Base-by-base conservation (phyloP, 2,888 invertebrate species). In the Cephalotes varians region DNA sequence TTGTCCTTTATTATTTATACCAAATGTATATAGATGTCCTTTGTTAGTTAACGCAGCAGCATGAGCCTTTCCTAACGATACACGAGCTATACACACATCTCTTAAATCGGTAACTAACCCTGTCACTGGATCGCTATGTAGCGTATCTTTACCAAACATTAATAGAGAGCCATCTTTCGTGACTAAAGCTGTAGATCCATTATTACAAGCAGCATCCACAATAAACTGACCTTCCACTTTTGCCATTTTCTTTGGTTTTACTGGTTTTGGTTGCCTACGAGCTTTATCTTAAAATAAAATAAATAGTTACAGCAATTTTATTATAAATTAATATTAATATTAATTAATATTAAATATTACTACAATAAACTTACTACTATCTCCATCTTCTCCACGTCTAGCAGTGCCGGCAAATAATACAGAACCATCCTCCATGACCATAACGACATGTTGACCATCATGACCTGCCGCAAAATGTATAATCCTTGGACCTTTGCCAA, bases 1-100 rank as follows among this genome's bases (percentile, higher is more conserved):
- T 93, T 99, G 99, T 0, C 99, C 99, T 94, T 99, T 98, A 94
- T 99, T 99, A 95, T 99, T 99, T 85, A 99, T 97, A 6, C 99
- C 99, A 94, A 99, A 99, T 0, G 99, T 98, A 94, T 97, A 99
- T 3, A 99, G 97, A 90, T 97, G 97, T 0, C 99, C 99, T 93
- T 97, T 97, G 89, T 96, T 97, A 18, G 98, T 98, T 15, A 99
- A 95, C 0, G 97, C 98, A 0, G 98, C 98, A n/a, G 98, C 98
- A 92, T 99, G 99, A 0, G 99, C 99, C 95, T 99, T 99, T 2
- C 99, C 99, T 82, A 99, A 95, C 1, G 95, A 93, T 28, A 96
- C 96, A 93, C 96, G 96, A 73, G 96, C 96, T 25, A 98, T 95
- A 86, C 96, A 96, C 86, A 97, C 96, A 69, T 98, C 97, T 83